These are phyloP conservation scores for Anas platyrhynchos DNA, from an alignment of 2,113 vertebrate genomes.

Conservation along the genomic window DNA sequence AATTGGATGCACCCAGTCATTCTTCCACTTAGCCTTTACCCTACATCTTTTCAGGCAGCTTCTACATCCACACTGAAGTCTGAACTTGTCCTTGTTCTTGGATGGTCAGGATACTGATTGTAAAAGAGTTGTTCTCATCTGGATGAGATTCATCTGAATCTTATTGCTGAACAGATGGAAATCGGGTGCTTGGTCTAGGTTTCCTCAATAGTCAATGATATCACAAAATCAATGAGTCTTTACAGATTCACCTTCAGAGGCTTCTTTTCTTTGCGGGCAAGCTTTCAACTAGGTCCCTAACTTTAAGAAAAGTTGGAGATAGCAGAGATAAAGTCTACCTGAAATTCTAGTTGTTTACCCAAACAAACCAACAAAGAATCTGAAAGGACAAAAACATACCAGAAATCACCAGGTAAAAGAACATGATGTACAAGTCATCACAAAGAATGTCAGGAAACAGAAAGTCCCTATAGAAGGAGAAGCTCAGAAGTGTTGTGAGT, in stretches of 20 bases:
- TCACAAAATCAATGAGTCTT: not conserved
- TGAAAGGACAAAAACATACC: not conserved
- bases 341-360: not conserved
- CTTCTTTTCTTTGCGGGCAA: not conserved
- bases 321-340: not conserved
- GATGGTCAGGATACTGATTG: not conserved
- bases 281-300: not conserved
- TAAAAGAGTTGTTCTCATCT: not conserved
- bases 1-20: not conserved
- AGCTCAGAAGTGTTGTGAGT: not conserved
- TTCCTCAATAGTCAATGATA: not conserved
- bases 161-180: not conserved
- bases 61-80: not conserved
- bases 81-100: not conserved
- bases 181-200: not conserved
- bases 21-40: not conserved
- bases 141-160: not conserved
- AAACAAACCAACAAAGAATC: not conserved
- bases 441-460: not conserved
- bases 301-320: not conserved
- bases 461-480: not conserved
- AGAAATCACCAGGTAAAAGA: not conserved
- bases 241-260: not conserved
- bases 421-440: fast-evolving
- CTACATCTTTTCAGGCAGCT: not conserved